Percentiles rank a stretch among this genome's conserved stretches.
phyloP scores from a whole-genome alignment of 64 coral and sea anemone species.

The Astreopora myriophthalma region DNA sequence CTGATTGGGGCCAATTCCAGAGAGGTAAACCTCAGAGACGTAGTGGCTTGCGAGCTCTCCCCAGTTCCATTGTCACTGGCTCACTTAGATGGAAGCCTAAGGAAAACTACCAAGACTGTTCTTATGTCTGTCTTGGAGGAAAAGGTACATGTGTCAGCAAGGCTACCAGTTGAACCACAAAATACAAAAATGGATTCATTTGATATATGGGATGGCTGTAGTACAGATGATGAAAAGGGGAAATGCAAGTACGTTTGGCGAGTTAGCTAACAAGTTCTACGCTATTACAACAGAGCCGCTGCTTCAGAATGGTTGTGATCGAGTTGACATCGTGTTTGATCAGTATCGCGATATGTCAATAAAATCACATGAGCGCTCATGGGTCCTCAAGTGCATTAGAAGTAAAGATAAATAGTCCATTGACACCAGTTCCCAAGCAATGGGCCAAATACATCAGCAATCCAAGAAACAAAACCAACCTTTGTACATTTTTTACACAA shows the following conservation, averaged over 20 bases:
- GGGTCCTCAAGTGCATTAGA: slow-evolving; percentile 50
- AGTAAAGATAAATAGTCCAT: slow-evolving; percentile 47
- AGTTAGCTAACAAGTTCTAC: background rate
- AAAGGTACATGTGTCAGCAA: background rate
- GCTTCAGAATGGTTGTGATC: background rate
- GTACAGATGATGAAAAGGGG: background rate
- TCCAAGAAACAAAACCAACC: too few species aligned
- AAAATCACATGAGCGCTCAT: slow-evolving; percentile 28
- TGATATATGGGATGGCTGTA: background rate
- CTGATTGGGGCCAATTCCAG: slow-evolving; percentile 22
- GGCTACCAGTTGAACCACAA: background rate
- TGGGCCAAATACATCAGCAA: too few species aligned
- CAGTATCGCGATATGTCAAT: slow-evolving; percentile 66
- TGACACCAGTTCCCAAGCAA: slow-evolving; percentile 39
- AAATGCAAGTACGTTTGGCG: background rate
- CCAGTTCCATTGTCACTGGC: slow-evolving; percentile 17
- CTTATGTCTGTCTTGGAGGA: background rate
- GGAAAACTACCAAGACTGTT: background rate
- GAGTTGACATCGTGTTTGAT: slow-evolving; percentile 67
- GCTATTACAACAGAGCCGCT: background rate
- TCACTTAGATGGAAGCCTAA: slow-evolving; percentile 26
- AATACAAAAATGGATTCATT: background rate
- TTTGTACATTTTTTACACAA: slow-evolving; percentile 36
- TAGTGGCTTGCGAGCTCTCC: slow-evolving; percentile 21
- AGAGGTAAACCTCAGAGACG: slow-evolving; percentile 17